Evolutionary conservation across 2,113 vertebrate species (phyloP).

Genomic region (Sardina pilchardus): DNA sequence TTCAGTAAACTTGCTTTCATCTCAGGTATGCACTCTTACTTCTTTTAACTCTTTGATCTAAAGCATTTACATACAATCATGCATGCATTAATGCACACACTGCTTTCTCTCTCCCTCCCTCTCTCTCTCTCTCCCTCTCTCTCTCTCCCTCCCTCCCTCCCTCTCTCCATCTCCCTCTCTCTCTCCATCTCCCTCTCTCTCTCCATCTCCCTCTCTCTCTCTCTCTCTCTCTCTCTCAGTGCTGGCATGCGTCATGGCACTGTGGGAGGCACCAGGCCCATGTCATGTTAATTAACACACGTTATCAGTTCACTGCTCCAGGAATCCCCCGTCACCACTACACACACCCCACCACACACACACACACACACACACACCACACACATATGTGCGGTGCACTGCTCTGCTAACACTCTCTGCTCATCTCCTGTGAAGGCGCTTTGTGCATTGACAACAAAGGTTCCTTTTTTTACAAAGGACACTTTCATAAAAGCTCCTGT

Average conservation of each 20-base stretch:
- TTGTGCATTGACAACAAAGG: neutral
- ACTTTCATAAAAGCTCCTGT: neutral
- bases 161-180: too few relatives aligned
- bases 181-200: neutral
- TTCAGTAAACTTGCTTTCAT: neutral
- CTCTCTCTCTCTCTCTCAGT: neutral
- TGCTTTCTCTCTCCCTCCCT: neutral
- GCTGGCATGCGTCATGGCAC: neutral
- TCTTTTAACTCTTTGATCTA: neutral
- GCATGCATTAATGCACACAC: neutral
- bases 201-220: neutral
- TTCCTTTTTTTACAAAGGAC: neutral
- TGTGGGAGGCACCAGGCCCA: neutral
- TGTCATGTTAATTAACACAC: conserved; percentile 16
- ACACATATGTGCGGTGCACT: neutral
- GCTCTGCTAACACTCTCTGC: neutral
- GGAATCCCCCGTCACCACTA: neutral
- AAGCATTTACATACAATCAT: neutral
- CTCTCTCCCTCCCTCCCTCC: too few relatives aligned
- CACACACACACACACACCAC: neutral
- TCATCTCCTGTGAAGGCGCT: neutral
- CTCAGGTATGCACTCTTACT: neutral
- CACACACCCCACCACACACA: neutral
- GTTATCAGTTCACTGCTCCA: neutral
- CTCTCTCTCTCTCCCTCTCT: too few relatives aligned